Evolutionary conservation across 2,888 invertebrate genomes (phyloP), one percentile per base, ranked within the genome.

Genomic region (Mythimna ferrago): DNA sequence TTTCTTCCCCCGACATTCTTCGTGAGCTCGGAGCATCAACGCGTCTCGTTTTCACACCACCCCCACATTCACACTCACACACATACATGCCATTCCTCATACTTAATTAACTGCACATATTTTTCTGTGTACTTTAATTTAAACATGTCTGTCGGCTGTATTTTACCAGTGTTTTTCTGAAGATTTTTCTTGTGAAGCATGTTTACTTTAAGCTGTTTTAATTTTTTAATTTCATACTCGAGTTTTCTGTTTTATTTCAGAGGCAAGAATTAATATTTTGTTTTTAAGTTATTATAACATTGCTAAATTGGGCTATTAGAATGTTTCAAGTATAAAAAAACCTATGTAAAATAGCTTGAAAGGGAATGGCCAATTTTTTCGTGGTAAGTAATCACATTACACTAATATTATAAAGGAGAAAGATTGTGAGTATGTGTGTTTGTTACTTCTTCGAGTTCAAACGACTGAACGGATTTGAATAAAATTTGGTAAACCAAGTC

Each of bases 31-130:
- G 63, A 57, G 66, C 56, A 80, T 76, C 38, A 79, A 35, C 68
- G 71, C 58, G 68, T 80, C 61, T 76, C 65, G 26, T 78, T 75
- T 76, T 84, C 66, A 73, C 76, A 58, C 85, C 72, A 0, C 58
- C 85, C 77, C 62, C 70, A 62, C 58, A 71, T 71, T 72, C 48
- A 60, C 35, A 26, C 64, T 57, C 48, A 21, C 57, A 61, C 44
- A 78, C 58, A 82, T 61, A 67, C 71, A 68, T 71, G 60, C 63
- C 66, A 78, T 85, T 71, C 81, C 60, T 74, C 68, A 63, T 69
- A 66, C 76, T 72, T 83, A 84, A 84, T 84, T 82, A 85, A 78
- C 81, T 66, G 35, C 35, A 64, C 64, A 66, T 76, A 76, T 78
- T 75, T 85, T 83, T 74, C 57, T 71, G 70, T 72, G 65, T 77